Base-by-base conservation (phyloP, 37 sponge, comb jelly and placozoan species). In the Lycopodina hypogea region DNA sequence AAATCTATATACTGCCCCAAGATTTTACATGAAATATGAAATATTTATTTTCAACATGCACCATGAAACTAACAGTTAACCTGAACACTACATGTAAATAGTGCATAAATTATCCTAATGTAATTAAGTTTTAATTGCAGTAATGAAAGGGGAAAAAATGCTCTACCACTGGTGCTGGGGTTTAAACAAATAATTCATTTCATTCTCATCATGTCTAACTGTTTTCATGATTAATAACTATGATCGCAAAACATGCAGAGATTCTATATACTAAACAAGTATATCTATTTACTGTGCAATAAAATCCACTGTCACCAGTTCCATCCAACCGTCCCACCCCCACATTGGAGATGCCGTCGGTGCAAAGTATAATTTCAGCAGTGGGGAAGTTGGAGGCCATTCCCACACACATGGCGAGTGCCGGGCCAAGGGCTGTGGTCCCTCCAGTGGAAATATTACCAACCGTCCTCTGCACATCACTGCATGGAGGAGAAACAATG, bases 391-490 rank as follows among this genome's bases (percentile, higher is more conserved):
- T 85, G 0, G 88, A 84, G 28, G 91, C 83, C 77, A 96, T 82
- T 28, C 90, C 90, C 11, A 88, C 83, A 56, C 90, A 78, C 32
- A 93, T 66, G 23, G 96, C 81, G 9, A 96, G 84, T 8, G 93
- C 85, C 18, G 96, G 96, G 14, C 96, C 96, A 69, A 96, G 86
- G 1, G 96, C 96, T 21, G 96, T 96, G 50, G 85, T 76, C 4
- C 96, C 96, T 56, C 84, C 81, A 17, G 90, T 89, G 28, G 33
- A 7, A 18, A 96, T 78, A 30, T 19, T 56, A 24, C 42, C 34
- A 29, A 96, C 91, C 0, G 57, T 69, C 0, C 24, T 37, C 78
- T 85, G 83, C 36, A 93, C 38, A 37, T 87, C 80, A 78, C 94
- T 93, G 75, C 3, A 24, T 2, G 56, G 52, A 26, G 38, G 18